phyloP scores from a whole-genome alignment of 2,888 invertebrate genomes.

The Matsumyia berberina region DNA sequence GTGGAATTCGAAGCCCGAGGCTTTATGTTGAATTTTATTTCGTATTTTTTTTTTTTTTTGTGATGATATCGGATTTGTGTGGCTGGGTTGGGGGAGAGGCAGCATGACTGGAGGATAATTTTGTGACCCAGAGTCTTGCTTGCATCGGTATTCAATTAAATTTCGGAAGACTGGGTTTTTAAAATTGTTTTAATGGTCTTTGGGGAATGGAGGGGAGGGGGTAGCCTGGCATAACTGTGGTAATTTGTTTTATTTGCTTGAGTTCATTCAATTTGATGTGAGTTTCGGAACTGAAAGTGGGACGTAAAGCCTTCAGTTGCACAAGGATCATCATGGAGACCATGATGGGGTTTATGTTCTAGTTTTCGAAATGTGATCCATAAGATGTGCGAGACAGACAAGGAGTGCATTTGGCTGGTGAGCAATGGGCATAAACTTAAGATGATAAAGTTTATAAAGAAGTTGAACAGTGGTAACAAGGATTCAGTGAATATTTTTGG shows the following conservation, averaged over 20 bases:
- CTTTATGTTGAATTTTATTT: conserved; percentile 56
- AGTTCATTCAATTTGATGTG: conserved; percentile 47
- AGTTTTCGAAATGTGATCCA: conserved; percentile 9
- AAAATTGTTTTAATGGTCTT: conserved; percentile 48
- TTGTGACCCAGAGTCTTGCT: conserved; percentile 53
- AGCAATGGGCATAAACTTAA: conserved; percentile 5
- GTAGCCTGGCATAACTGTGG: conserved; percentile 33
- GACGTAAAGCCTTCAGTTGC: conserved; percentile 8
- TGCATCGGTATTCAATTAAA: conserved; percentile 70
- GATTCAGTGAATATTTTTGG: neutral
- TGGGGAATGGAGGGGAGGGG: conserved; percentile 4
- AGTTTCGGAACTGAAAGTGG: conserved; percentile 24
- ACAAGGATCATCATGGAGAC: conserved; percentile 28
- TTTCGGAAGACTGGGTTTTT: conserved; percentile 46
- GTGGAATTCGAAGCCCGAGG: conserved; percentile 53
- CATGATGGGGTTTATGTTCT: conserved; percentile 13
- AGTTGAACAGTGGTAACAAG: neutral
- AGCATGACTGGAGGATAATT: conserved; percentile 44
- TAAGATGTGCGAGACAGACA: neutral
- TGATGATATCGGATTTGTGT: conserved; percentile 55
- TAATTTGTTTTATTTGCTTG: conserved; percentile 42
- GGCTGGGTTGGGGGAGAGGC: neutral
- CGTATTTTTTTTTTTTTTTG: conserved; percentile 37
- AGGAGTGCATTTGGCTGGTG: neutral
- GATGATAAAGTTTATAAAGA: conserved; percentile 15